Evolutionary conservation across 64 coral and sea anemone genomes (phyloP).

Genomic region (Dendrophyllia cribrosa): DNA sequence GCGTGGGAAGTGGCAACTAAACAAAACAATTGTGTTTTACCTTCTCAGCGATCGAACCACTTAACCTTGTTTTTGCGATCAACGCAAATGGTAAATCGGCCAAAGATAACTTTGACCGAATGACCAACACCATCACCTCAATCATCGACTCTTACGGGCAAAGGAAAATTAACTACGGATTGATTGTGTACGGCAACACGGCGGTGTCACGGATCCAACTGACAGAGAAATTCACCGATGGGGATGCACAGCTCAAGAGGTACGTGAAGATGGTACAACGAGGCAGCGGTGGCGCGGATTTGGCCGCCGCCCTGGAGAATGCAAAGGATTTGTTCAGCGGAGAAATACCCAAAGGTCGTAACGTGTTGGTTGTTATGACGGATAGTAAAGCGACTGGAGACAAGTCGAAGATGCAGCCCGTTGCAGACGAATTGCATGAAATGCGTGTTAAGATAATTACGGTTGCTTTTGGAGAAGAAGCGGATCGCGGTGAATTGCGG

Average conservation of each 20-base stretch:
- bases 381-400: conserved; percentile 74
- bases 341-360: conserved; percentile 28
- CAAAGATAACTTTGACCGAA: conserved; percentile 59
- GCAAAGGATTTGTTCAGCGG: conserved; percentile 49
- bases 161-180: conserved; percentile 65
- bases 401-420: not conserved
- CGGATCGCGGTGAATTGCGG: conserved; percentile 44
- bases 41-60: conserved; percentile 55
- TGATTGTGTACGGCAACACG: conserved; percentile 71
- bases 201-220: conserved; percentile 77
- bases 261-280: conserved; percentile 43
- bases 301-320: conserved; percentile 34
- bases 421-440: conserved; percentile 36
- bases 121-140: conserved; percentile 75
- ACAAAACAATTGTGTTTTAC: not conserved
- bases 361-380: conserved; percentile 70
- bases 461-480: conserved; percentile 52
- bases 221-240: conserved; percentile 60
- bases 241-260: conserved; percentile 49
- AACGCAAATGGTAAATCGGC: conserved; percentile 70
- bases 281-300: conserved; percentile 10
- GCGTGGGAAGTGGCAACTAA: not conserved
- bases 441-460: conserved; percentile 36
- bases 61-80: conserved; percentile 83
- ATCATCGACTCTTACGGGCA: conserved; percentile 85